Base-by-base conservation (phyloP, 2,888 invertebrate genomes). In the Drosophila flavopinicola region DNA sequence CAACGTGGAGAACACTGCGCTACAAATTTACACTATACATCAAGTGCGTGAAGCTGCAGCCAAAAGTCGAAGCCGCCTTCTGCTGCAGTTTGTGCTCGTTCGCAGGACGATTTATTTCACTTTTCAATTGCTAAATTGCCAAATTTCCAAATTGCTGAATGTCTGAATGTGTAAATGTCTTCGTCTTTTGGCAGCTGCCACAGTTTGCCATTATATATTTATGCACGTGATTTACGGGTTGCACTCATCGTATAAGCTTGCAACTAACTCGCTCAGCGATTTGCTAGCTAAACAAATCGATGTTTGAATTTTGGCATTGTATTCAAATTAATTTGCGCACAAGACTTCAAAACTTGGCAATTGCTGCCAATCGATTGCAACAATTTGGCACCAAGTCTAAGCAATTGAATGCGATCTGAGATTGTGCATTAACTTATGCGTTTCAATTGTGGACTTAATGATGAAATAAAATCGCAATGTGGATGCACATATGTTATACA, bases 101-200 rank as follows among this genome's bases (percentile, higher is more conserved):
- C 11, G 23, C 32, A 54, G 56, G n/a, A n/a, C 64, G 75, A 83
- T 85, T 83, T 85, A 83, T 83, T 75, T 79, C 58, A 48, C 64
- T 79, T 71, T 73, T 64, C 71, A 85, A 77, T 85, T 83, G 80
- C 70, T 54, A 73, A 83, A 69, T 60, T 66, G 77, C 75, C 25
- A 53, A 53, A 80, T 84, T 78, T 79, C 69, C 54, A 70, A 78
- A 68, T 68, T 64, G 75, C 73, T 71, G 37, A 45, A 38, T 20
- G 29, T 27, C 29, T 0, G 17, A 44, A 30, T 57, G 33, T 27
- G 27, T 35, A 11, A 57, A 24, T 10, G 58, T 53, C 47, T 35
- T 48, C 32, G 66, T 56, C 37, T 57, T 54, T 54, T 73, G 66
- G 66, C 76, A 48, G 45, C 39, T 59, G 35, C 39, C 58, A 42